phyloP scores from a whole-genome alignment of 2,888 invertebrate genomes.

The Trachelus stipa region DNA sequence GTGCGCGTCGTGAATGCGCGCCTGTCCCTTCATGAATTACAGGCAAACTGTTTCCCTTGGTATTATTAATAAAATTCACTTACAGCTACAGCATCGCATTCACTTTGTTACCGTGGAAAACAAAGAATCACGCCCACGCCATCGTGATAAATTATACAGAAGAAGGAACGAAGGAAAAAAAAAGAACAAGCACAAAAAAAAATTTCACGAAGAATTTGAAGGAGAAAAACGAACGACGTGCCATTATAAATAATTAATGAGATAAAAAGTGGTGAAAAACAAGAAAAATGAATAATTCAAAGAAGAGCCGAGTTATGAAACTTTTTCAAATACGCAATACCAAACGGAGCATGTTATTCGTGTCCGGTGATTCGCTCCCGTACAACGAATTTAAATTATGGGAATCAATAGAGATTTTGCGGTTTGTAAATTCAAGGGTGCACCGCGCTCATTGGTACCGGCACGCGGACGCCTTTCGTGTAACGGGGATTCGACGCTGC shows the following conservation, averaged over 20 bases:
- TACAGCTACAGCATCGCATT: not conserved
- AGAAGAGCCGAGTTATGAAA: not conserved
- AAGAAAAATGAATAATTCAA: not conserved
- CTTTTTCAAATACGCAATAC: not conserved
- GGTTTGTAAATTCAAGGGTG: not conserved
- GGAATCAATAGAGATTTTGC: not conserved
- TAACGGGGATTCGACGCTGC: conserved; percentile 13
- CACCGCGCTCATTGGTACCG: not conserved
- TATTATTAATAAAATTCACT: not conserved
- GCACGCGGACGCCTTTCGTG: conserved; percentile 31
- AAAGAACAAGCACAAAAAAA: not conserved
- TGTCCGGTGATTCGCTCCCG: not conserved
- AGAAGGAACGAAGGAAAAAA: not conserved
- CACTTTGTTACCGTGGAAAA: not conserved
- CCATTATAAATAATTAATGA: not conserved
- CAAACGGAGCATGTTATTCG: not conserved
- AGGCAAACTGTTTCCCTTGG: not conserved
- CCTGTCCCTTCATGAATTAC: not conserved
- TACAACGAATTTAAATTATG: not conserved
- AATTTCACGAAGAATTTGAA: not conserved
- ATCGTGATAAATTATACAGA: not conserved
- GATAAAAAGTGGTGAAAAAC: not conserved
- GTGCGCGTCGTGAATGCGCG: not conserved
- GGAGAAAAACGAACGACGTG: not conserved
- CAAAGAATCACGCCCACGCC: not conserved